A percentile compares a stretch with the other conserved stretches of the same genome.
Evolutionary conservation across 2,888 invertebrate genomes (phyloP).

Genomic region (Andrena camellia): DNA sequence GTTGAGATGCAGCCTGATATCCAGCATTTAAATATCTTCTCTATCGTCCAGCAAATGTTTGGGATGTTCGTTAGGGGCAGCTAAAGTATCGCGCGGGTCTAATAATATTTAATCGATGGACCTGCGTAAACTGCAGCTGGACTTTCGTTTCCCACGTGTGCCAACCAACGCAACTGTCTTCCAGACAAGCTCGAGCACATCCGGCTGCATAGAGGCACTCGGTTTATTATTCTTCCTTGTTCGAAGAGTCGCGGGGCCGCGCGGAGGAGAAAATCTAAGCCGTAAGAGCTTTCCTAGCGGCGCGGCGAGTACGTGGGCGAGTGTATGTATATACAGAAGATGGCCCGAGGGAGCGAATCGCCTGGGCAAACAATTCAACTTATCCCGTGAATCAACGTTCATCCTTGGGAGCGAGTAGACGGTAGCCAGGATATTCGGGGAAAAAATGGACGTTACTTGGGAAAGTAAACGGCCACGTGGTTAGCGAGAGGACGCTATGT

Average conservation of each 20-base stretch:
- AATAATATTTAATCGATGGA: constrained; percentile 40
- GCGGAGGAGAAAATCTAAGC: constrained; percentile 50
- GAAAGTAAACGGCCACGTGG: constrained; percentile 68
- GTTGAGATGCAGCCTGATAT: background rate
- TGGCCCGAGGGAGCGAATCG: constrained; percentile 66
- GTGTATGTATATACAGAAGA: constrained; percentile 68
- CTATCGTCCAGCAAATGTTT: constrained; percentile 8
- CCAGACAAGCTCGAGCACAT: constrained; percentile 32
- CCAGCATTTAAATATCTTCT: background rate
- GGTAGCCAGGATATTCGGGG: constrained; percentile 34
- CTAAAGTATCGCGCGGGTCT: background rate
- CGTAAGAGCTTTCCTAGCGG: constrained; percentile 16
- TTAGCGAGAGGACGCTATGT: constrained; percentile 79
- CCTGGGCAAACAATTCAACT: constrained; percentile 69
- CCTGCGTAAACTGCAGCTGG: constrained; percentile 18
- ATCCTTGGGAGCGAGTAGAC: constrained; percentile 63
- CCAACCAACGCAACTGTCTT: constrained; percentile 23
- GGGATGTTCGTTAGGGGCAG: background rate
- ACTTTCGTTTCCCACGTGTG: constrained; percentile 10
- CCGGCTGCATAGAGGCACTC: constrained; percentile 40
- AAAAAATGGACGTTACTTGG: constrained; percentile 53
- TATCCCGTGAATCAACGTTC: constrained; percentile 68
- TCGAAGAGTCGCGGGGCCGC: constrained; percentile 19
- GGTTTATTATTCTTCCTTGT: constrained; percentile 62
- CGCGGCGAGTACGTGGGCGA: constrained; percentile 44